Conservation (phyloP, 2,797 vertebrate species). For the Bradypodion ventrale region DNA sequence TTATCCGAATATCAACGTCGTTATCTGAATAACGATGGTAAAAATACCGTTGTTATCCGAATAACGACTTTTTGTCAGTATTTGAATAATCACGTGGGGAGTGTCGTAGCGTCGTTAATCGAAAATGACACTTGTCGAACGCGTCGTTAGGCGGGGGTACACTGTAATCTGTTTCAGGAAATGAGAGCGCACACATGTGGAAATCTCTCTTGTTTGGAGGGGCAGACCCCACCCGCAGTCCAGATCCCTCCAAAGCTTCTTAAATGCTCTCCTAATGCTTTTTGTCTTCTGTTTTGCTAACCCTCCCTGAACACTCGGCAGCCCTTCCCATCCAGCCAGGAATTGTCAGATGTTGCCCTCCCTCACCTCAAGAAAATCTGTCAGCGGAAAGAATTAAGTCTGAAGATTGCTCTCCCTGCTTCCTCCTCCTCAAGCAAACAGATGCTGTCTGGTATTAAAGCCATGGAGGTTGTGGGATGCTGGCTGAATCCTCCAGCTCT, state of each 20-base stretch:
- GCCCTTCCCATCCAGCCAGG: background rate
- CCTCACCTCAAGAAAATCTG: constrained; percentile 4
- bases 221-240: too few relatives aligned
- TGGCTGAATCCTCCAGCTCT: background rate
- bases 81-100: too few relatives aligned
- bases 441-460: background rate
- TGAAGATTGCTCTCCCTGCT: background rate
- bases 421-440: background rate
- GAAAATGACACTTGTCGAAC: too few relatives aligned
- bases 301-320: background rate
- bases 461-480: background rate
- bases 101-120: too few relatives aligned
- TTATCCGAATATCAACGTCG: too few relatives aligned
- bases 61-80: too few relatives aligned
- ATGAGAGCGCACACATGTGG: background rate
- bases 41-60: too few relatives aligned
- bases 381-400: constrained; percentile 3
- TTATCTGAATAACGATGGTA: too few relatives aligned
- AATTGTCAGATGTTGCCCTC: background rate
- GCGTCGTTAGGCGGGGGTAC: too few relatives aligned
- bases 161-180: background rate
- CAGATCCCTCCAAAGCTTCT: constrained; percentile 7
- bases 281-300: background rate
- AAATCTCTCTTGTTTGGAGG: background rate
- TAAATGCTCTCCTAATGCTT: background rate